Percentiles rank a stretch among this genome's conserved stretches.
phyloP scores from a whole-genome alignment of 2,113 vertebrate genomes.

The Morphnarchus princeps region DNA sequence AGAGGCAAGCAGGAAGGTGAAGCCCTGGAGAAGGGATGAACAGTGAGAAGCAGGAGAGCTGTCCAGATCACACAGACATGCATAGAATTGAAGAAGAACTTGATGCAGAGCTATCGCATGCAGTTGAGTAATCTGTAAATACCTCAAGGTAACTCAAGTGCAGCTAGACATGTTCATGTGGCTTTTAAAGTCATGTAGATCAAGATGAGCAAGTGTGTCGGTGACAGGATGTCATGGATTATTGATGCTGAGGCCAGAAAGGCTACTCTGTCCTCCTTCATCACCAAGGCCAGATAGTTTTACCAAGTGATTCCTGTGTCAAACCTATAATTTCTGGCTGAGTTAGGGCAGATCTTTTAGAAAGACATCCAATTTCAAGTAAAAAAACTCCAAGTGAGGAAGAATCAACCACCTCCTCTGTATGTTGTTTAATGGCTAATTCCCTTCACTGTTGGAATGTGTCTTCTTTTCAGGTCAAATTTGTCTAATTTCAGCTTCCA shows the following conservation, averaged over 20 bases:
- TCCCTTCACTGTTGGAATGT: neutral
- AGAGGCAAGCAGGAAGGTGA: neutral
- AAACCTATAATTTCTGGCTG: neutral
- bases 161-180: neutral
- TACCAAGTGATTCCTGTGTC: neutral
- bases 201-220: neutral
- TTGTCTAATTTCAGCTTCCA: slow-evolving; percentile 52
- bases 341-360: neutral
- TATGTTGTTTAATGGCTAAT: neutral
- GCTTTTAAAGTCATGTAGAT: neutral
- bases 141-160: neutral
- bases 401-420: neutral
- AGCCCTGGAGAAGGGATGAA: neutral
- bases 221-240: neutral
- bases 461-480: slow-evolving; percentile 28
- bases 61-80: neutral
- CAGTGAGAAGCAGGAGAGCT: neutral
- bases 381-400: neutral
- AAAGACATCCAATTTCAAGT: neutral
- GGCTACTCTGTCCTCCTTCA: neutral
- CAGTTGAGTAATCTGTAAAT: neutral
- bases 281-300: neutral
- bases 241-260: neutral
- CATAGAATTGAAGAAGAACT: neutral
- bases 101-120: neutral